Percentiles rank a stretch among this genome's conserved stretches.
phyloP scores from a whole-genome alignment of 2,888 invertebrate species.

The Pantelozetes paolii region DNA sequence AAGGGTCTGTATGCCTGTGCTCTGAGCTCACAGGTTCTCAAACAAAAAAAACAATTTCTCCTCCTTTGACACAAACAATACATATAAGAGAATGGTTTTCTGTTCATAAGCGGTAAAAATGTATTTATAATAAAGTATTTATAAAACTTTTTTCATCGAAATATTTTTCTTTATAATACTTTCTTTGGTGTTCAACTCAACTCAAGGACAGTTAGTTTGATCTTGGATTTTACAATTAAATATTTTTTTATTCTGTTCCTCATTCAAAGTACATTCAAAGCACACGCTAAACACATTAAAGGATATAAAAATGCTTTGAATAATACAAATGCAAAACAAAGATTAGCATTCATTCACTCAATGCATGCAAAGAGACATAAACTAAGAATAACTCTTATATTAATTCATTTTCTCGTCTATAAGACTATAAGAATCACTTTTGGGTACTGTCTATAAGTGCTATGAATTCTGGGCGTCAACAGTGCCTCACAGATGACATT shows the following conservation, averaged over 20 bases:
- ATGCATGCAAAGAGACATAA: constrained; percentile 20
- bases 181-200: constrained; percentile 26
- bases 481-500: constrained; percentile 34
- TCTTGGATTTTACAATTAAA: constrained; percentile 37
- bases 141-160: neutral
- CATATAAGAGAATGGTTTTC: constrained; percentile 1
- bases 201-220: constrained; percentile 32
- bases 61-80: constrained; percentile 22
- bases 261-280: constrained; percentile 31
- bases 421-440: constrained; percentile 6
- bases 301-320: constrained; percentile 1
- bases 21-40: neutral
- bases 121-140: neutral
- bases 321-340: constrained; percentile 29
- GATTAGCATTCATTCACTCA: constrained; percentile 16
- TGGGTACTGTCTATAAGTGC: neutral
- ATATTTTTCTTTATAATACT: constrained; percentile 24
- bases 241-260: constrained; percentile 22
- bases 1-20: constrained; percentile 5
- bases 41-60: constrained; percentile 19
- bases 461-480: constrained; percentile 19
- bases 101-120: constrained; percentile 8
- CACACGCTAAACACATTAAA: constrained; percentile 23
- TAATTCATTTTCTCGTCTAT: neutral
- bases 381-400: neutral